phyloP scores from a whole-genome alignment of 2,113 vertebrate genomes.

The Dipodomys stephensi region DNA sequence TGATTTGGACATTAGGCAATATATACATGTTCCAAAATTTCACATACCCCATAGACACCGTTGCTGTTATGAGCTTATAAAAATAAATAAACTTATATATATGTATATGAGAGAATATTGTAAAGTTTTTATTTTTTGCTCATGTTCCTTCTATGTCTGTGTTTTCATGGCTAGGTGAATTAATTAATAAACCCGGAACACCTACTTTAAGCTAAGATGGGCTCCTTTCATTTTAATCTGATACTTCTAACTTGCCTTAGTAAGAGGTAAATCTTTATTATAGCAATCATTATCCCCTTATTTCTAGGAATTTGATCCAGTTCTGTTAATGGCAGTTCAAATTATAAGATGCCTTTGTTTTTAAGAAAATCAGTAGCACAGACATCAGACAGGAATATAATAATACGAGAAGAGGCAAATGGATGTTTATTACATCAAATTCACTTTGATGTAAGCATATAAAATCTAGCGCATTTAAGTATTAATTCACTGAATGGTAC shows the following conservation, averaged over 20 bases:
- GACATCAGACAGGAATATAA: neutral
- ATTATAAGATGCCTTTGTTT: neutral
- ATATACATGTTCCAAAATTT: neutral
- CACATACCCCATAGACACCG: neutral
- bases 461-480: constrained; percentile 53
- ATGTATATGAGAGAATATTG: neutral
- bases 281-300: neutral
- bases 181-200: neutral
- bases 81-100: neutral
- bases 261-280: neutral
- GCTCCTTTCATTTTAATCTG: neutral
- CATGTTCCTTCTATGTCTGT: too few relatives aligned
- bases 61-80: neutral
- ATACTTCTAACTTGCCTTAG: neutral
- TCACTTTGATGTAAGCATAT: constrained; percentile 27
- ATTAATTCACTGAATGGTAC: constrained; percentile 64
- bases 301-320: neutral
- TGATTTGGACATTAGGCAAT: neutral
- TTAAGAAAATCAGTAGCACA: neutral
- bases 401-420: constrained; percentile 8
- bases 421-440: constrained; percentile 41
- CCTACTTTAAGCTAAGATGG: neutral
- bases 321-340: neutral
- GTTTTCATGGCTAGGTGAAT: too few relatives aligned
- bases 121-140: neutral